Evolutionary conservation across 2,113 vertebrate species (phyloP), one percentile per base, ranked within the genome.

Genomic region (Actenoides hombroni): DNA sequence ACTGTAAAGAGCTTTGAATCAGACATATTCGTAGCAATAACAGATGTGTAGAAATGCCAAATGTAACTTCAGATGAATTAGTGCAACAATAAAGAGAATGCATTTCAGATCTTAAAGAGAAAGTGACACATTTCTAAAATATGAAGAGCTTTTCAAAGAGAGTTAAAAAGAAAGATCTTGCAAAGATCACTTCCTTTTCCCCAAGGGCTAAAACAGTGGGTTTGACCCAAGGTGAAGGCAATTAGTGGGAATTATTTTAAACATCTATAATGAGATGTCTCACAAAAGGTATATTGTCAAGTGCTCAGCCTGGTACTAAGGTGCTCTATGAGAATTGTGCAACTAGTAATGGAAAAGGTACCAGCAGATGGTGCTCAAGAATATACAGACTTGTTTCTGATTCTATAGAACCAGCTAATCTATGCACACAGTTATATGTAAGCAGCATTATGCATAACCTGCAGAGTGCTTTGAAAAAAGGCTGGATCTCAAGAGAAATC

Each of bases 311-410:
- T 40, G 29, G 5, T 31, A 16, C 25, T 3, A 2, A 0, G 3
- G 20, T 20, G 20, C 13, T 76, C 28, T 11, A 0, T 10, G 33
- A 35, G 40, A 92, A 63, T 1, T 73, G 9, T 60, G 7, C 3
- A 56, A 21, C 67, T 75, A 42, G 46, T n/a, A 13, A 33, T 4
- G 49, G 56, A 46, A 59, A 81, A 88, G 6, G 14, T 4, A 24
- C 88, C 94, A 93, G 91, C 5, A 95, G 92, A 95, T 94, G 91
- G 95, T 82, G 91, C 94, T 96, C 65, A 84, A 95, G 92, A 95
- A 92, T n/a, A 48, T 9, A 18, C 8, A 14, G 91, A 67, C 56
- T 46, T 19, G 3, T 23, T 70, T 37, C 56, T 91, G 69, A 10
- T 9, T 86, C 37, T 65, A 71, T 46, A 81, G 79, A 68, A 35